A percentile compares a stretch with the other conserved stretches of the same genome.
Conservation (phyloP, 2,888 invertebrate species). For the Lordiphosa andalusiaca region DNA sequence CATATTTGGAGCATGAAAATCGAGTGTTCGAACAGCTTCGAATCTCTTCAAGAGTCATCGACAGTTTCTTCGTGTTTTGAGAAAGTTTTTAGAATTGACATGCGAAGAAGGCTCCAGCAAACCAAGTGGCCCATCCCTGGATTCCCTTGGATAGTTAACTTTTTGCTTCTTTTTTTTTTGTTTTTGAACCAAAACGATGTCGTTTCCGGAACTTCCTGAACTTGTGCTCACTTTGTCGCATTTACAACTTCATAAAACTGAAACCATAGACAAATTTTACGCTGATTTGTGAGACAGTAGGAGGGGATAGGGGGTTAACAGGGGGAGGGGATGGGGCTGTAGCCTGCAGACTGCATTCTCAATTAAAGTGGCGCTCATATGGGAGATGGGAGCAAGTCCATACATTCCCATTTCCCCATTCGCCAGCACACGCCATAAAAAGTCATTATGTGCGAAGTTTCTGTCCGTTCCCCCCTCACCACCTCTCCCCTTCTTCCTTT, state of each 20-base stretch:
- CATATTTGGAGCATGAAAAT: too few relatives aligned
- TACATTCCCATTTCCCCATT: conserved; percentile 12
- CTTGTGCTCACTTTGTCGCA: conserved; percentile 50
- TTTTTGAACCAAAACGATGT: conserved; percentile 18
- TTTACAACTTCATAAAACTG: conserved; percentile 62
- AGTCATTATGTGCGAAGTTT: conserved; percentile 68
- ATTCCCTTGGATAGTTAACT: not conserved
- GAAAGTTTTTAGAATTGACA: too few relatives aligned
- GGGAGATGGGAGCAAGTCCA: conserved; percentile 23
- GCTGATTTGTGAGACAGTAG: conserved; percentile 51
- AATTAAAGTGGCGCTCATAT: conserved; percentile 32
- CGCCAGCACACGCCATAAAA: conserved; percentile 51
- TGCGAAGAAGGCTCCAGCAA: too few relatives aligned
- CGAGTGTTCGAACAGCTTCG: too few relatives aligned
- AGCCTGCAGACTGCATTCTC: conserved; percentile 49
- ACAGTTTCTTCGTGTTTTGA: too few relatives aligned
- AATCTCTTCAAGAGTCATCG: too few relatives aligned
- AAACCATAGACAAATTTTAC: conserved; percentile 64
- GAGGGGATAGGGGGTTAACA: not conserved
- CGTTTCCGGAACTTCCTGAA: conserved; percentile 24
- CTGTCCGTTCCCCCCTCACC: conserved; percentile 2
- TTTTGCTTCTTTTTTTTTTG: conserved; percentile 1
- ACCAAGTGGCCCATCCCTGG: too few relatives aligned
- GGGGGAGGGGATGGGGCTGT: conserved; percentile 10
- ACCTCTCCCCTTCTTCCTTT: not conserved